Conservation (phyloP, 1,140 invertebrate species). For the Lasaia peninsularis region DNA sequence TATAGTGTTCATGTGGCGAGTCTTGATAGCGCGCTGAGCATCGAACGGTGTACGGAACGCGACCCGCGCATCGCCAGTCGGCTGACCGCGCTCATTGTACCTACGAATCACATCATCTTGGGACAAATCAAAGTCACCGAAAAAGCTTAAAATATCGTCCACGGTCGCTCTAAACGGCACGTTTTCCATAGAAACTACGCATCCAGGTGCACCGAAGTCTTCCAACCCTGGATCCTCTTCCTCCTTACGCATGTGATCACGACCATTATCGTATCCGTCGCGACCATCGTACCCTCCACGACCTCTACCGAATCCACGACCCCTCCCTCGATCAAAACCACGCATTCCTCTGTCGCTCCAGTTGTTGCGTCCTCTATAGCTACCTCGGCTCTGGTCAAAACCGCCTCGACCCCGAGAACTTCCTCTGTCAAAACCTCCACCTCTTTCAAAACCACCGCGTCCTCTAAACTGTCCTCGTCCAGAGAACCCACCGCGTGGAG, state of each 20-base stretch:
- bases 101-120: slow-evolving; percentile 88
- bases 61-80: slow-evolving; percentile 93
- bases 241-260: slow-evolving; percentile 32
- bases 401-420: slow-evolving; percentile 48
- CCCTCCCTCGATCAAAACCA: slow-evolving; percentile 34
- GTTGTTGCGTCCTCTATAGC: slow-evolving; percentile 47
- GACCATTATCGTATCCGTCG: slow-evolving; percentile 38
- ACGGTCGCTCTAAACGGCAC: slow-evolving; percentile 91
- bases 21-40: slow-evolving; percentile 84
- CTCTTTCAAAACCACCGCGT: slow-evolving; percentile 39
- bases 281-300: slow-evolving; percentile 46
- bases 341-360: slow-evolving; percentile 36
- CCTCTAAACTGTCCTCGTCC: slow-evolving; percentile 52
- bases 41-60: slow-evolving; percentile 87
- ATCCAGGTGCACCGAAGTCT: slow-evolving; percentile 87
- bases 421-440: slow-evolving; percentile 38
- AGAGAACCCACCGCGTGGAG: slow-evolving; percentile 33
- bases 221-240: slow-evolving; percentile 70
- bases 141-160: slow-evolving; percentile 92
- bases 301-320: slow-evolving; percentile 46
- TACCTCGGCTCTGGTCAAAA: slow-evolving; percentile 26
- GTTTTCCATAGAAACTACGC: slow-evolving; percentile 90
- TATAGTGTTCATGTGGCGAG: slow-evolving; percentile 53
- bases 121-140: slow-evolving; percentile 85
- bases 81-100: slow-evolving; percentile 89